These are phyloP conservation scores for Corella eumyota DNA, from an alignment of 23 tunicate species.

Conservation along the genomic window DNA sequence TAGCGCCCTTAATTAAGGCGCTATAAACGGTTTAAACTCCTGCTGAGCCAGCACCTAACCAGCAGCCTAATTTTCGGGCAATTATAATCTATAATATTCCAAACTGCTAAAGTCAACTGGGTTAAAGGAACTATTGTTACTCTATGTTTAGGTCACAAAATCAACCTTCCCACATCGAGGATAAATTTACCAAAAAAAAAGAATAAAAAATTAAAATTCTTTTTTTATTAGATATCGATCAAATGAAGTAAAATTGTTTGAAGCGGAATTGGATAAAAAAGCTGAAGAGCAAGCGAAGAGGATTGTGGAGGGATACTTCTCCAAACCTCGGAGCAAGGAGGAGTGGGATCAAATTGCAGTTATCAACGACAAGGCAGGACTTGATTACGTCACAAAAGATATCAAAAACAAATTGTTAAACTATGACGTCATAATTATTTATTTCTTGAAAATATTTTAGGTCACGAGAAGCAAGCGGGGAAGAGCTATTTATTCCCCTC, in stretches of 20 bases:
- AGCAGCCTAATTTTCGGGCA: too few species aligned
- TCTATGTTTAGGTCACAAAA: too few species aligned
- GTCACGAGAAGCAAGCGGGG: slow-evolving; percentile 87
- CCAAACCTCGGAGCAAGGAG: slow-evolving; percentile 62
- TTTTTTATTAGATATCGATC: slow-evolving; percentile 39
- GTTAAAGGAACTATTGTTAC: too few species aligned
- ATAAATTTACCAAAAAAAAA: neutral
- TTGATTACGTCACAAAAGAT: too few species aligned
- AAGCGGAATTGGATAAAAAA: slow-evolving; percentile 52
- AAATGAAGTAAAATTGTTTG: slow-evolving; percentile 51
- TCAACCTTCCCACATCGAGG: too few species aligned
- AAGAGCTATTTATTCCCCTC: slow-evolving; percentile 85
- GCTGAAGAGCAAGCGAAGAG: slow-evolving; percentile 79
- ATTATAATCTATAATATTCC: too few species aligned
- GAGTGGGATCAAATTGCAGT: slow-evolving; percentile 95
- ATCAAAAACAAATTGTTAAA: neutral
- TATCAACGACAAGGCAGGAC: slow-evolving; percentile 73
- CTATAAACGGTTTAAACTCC: too few species aligned
- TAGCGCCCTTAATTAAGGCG: too few species aligned
- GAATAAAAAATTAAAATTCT: neutral
- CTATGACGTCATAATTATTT: too few species aligned
- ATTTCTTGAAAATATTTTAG: too few species aligned
- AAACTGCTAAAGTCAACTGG: too few species aligned
- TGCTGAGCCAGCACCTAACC: too few species aligned
- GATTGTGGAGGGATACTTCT: slow-evolving; percentile 69